A percentile compares a stretch with the other conserved stretches of the same genome.
Conservation (phyloP, 2,113 vertebrate genomes). For the Tenebrosternarchus preto region DNA sequence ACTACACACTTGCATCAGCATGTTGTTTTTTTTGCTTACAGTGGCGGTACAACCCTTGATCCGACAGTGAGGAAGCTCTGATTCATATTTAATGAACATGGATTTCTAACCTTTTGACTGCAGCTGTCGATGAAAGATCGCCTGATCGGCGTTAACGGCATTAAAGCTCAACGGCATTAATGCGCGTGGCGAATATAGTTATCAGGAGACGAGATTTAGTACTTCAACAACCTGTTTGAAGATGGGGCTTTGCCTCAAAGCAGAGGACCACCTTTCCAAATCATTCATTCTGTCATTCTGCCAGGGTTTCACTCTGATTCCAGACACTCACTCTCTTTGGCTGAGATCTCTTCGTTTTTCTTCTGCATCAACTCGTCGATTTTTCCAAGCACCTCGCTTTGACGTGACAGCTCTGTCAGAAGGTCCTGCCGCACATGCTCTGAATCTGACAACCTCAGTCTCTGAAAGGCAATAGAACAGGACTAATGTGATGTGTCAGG, state of each 20-base stretch:
- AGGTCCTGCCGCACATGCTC: constrained; percentile 57
- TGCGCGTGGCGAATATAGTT: neutral
- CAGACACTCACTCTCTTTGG: constrained; percentile 63
- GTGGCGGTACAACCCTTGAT: too few species aligned
- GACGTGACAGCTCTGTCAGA: constrained; percentile 68
- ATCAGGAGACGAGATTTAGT: neutral
- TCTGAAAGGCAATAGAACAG: constrained; percentile 57
- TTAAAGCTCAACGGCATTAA: neutral
- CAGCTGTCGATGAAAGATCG: neutral
- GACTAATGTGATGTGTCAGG: neutral
- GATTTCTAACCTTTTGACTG: too few species aligned
- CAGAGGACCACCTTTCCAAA: neutral
- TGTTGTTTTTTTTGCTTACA: too few species aligned
- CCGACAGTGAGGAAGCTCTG: too few species aligned
- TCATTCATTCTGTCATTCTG: neutral
- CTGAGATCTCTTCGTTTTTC: constrained; percentile 59
- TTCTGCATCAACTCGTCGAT: constrained; percentile 65
- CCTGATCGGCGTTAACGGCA: neutral
- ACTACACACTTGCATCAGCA: too few species aligned
- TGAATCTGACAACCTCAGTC: constrained; percentile 56
- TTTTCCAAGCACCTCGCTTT: constrained; percentile 66
- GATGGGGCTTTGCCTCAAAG: neutral
- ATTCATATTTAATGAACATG: too few species aligned
- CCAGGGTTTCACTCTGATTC: too few species aligned
- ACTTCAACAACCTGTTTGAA: neutral